Evolutionary conservation across 2,113 vertebrate genomes (phyloP).

Genomic region (Sarotherodon lohbergeri): DNA sequence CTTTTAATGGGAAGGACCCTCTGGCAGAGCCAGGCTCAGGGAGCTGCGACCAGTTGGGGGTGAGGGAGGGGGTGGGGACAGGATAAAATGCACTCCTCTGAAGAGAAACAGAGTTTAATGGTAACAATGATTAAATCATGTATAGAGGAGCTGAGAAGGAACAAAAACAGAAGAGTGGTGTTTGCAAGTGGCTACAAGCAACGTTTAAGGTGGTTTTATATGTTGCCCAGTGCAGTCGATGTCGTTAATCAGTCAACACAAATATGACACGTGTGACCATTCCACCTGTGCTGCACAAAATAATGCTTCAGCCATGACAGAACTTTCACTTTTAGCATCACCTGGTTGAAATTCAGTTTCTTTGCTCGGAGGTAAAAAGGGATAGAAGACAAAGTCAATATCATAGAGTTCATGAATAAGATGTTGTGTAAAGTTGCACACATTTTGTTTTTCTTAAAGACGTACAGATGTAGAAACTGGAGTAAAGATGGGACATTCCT

Average conservation of each 20-base stretch:
- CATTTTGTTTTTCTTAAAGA: not conserved
- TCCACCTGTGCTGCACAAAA: not conserved
- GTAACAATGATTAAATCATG: not conserved
- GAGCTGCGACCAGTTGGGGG: accelerated
- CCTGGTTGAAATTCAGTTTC: not conserved
- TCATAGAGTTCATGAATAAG: too few species aligned
- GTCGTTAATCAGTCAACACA: not conserved
- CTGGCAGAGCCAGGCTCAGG: not conserved
- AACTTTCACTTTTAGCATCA: not conserved
- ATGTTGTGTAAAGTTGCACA: not conserved
- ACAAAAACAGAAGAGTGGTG: not conserved
- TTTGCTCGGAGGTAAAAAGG: not conserved
- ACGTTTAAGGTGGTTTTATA: not conserved
- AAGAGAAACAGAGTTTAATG: not conserved
- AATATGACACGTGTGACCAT: not conserved
- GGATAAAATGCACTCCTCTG: not conserved
- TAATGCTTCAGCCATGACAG: not conserved
- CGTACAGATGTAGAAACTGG: too few species aligned
- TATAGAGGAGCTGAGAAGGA: not conserved
- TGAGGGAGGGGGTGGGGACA: not conserved
- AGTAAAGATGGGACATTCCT: not conserved
- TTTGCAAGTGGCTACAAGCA: not conserved
- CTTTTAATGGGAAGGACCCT: not conserved
- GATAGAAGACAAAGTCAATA: not conserved
- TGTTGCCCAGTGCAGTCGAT: not conserved